phyloP scores from a whole-genome alignment of 64 coral and sea anemone genomes.

The Astreopora myriophthalma region DNA sequence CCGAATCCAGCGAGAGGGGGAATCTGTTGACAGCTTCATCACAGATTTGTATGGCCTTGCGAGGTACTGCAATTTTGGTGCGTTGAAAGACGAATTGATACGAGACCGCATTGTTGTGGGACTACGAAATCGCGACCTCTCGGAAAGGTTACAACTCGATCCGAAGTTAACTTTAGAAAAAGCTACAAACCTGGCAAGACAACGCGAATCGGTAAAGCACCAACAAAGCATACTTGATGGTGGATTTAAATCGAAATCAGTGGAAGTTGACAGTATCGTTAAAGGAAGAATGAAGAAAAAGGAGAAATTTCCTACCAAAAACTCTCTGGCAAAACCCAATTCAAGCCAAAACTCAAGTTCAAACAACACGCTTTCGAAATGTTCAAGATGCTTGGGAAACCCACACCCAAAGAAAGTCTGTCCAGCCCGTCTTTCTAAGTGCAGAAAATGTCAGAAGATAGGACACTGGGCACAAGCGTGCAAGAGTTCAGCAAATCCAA shows the following conservation, averaged over 20 bases:
- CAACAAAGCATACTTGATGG: conserved; percentile 27
- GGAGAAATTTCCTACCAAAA: background rate
- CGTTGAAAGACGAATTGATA: too few relatives aligned
- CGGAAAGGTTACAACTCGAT: conserved; percentile 48
- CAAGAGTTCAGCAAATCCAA: too few relatives aligned
- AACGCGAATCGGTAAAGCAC: conserved; percentile 52
- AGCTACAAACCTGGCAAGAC: background rate
- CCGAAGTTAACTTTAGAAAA: conserved; percentile 38
- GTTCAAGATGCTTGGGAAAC: background rate
- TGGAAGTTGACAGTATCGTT: too few relatives aligned
- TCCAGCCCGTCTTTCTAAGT: too few relatives aligned
- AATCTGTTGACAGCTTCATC: conserved; percentile 33
- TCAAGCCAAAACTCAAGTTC: too few relatives aligned
- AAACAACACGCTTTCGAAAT: too few relatives aligned
- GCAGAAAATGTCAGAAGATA: too few relatives aligned
- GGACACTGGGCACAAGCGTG: too few relatives aligned
- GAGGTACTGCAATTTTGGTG: too few relatives aligned
- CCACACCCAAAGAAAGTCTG: background rate
- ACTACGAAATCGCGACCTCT: background rate
- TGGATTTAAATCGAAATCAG: too few relatives aligned
- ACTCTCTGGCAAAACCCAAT: background rate
- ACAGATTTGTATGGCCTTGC: too few relatives aligned
- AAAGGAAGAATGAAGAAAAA: too few relatives aligned
- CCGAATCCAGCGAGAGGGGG: conserved; percentile 31
- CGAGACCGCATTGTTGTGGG: conserved; percentile 28